These are phyloP conservation scores for Diadophis punctatus DNA, from an alignment of 2,113 vertebrate genomes.

Conservation along the genomic window DNA sequence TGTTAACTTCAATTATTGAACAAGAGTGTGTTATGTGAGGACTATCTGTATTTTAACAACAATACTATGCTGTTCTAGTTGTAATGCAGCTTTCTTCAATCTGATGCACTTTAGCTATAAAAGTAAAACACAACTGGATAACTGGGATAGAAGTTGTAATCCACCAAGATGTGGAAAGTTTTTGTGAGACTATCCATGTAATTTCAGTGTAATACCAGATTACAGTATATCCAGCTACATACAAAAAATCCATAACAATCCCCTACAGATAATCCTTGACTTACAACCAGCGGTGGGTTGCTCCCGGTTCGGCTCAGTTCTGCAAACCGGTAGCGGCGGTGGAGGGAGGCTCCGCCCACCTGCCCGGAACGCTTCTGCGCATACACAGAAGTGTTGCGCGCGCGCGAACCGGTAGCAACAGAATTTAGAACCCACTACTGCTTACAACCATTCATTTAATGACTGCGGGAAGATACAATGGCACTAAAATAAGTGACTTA, in stretches of 20 bases:
- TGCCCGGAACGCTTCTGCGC: too few species aligned
- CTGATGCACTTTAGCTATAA: not conserved
- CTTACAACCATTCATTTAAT: too few species aligned
- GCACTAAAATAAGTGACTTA: too few species aligned
- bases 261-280: not conserved
- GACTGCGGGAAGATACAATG: too few species aligned
- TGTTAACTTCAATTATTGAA: not conserved
- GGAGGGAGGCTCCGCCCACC: too few species aligned
- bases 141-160: not conserved
- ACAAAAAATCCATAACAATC: not conserved
- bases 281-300: too few species aligned
- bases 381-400: too few species aligned
- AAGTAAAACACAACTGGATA: not conserved
- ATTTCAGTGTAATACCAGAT: not conserved
- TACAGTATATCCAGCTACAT: not conserved
- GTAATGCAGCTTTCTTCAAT: not conserved
- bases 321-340: too few species aligned
- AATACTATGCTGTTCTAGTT: not conserved
- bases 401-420: too few species aligned
- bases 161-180: not conserved
- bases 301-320: too few species aligned
- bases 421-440: too few species aligned
- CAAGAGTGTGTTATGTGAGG: not conserved
- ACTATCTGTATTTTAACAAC: not conserved
- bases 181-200: not conserved